Evolutionary conservation across 2,113 vertebrate genomes (phyloP).

Genomic region (Platysternon megacephalum): DNA sequence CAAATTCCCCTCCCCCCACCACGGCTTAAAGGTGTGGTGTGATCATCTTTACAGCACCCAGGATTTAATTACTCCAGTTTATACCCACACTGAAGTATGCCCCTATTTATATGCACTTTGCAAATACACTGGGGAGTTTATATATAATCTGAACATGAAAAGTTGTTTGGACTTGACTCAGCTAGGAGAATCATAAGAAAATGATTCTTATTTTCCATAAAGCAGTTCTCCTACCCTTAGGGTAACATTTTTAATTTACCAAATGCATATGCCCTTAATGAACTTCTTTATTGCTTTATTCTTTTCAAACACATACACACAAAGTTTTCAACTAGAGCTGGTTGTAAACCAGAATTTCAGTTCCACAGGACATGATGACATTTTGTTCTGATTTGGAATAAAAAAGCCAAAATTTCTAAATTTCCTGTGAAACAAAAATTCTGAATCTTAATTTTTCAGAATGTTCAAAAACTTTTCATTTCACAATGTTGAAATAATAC

Average conservation of each 20-base stretch:
- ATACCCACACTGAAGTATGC: neutral
- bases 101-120: neutral
- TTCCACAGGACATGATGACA: neutral
- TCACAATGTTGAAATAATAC: neutral
- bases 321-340: neutral
- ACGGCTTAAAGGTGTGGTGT: no score
- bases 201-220: neutral
- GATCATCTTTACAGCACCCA: neutral
- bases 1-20: no score
- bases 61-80: neutral
- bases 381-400: neutral
- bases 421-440: neutral
- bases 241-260: neutral
- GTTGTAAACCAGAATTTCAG: neutral
- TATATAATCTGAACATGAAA: neutral
- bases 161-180: neutral
- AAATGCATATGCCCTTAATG: neutral
- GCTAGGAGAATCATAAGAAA: neutral
- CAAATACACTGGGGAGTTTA: accelerated
- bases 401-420: neutral
- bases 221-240: neutral
- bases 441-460: neutral
- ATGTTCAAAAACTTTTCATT: neutral
- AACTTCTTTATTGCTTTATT: neutral
- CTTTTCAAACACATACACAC: no score